Evolutionary conservation across 2,113 vertebrate species (phyloP).

Genomic region (Rhynchomys soricoides): DNA sequence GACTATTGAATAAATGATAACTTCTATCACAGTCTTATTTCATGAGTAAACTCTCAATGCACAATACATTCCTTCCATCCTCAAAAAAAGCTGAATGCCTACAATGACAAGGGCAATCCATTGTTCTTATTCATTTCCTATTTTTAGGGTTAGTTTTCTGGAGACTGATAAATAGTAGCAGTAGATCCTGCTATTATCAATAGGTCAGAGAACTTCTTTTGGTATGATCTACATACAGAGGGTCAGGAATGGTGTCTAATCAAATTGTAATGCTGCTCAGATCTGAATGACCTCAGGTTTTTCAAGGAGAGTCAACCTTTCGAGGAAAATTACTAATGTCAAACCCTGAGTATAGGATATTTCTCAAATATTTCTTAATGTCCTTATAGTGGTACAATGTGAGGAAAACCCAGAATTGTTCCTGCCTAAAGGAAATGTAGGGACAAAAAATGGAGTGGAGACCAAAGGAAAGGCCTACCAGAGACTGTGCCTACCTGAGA

Average conservation of each 20-base stretch:
- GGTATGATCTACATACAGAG: not conserved
- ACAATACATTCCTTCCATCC: not conserved
- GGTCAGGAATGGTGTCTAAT: not conserved
- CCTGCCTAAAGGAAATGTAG: no score
- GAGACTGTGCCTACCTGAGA: no score
- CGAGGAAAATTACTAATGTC: constrained; percentile 36
- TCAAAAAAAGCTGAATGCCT: not conserved
- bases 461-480: no score
- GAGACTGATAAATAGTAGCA: not conserved
- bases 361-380: not conserved
- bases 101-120: not conserved
- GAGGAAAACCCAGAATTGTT: not conserved
- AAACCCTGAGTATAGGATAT: constrained; percentile 36
- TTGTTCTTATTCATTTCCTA: constrained; percentile 20
- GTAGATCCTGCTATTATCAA: not conserved
- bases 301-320: not conserved
- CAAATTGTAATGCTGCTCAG: not conserved
- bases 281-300: not conserved
- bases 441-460: no score
- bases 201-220: not conserved
- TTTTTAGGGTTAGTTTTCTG: not conserved
- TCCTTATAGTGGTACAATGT: not conserved
- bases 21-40: not conserved
- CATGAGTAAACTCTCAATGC: not conserved
- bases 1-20: not conserved